Percentiles rank a stretch among this genome's conserved stretches.
Evolutionary conservation across 1,140 invertebrate species (phyloP).

Genomic region (Drosophila serrata): DNA sequence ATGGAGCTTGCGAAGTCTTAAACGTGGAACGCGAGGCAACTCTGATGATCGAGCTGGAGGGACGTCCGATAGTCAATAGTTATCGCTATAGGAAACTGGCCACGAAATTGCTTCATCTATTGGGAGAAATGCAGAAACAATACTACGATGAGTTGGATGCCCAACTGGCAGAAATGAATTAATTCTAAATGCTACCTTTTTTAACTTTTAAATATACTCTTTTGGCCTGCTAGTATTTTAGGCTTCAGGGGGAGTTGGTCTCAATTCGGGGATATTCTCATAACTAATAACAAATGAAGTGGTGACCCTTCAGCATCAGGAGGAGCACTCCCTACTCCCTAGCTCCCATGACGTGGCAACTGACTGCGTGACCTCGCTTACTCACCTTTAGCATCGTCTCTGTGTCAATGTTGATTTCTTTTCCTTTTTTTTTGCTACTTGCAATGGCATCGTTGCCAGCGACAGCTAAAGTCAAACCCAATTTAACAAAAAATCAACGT

Average conservation of each 20-base stretch:
- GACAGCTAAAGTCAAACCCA: constrained; percentile 76
- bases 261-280: neutral
- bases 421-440: constrained; percentile 69
- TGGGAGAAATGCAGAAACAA: neutral
- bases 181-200: neutral
- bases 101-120: neutral
- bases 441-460: constrained; percentile 24
- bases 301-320: neutral
- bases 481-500: constrained; percentile 82
- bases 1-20: neutral
- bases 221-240: too few relatives aligned
- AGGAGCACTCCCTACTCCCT: neutral
- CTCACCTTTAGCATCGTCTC: constrained; percentile 40
- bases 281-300: neutral
- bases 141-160: neutral
- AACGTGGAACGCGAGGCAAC: neutral
- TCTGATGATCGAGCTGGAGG: neutral
- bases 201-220: neutral
- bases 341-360: neutral
- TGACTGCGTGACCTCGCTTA: constrained; percentile 27
- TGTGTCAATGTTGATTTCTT: constrained; percentile 76
- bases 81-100: neutral
- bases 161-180: neutral
- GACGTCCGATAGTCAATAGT: neutral
- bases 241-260: too few relatives aligned